Evolutionary conservation across 2,113 vertebrate species (phyloP).

Genomic region (Antigone vipio): DNA sequence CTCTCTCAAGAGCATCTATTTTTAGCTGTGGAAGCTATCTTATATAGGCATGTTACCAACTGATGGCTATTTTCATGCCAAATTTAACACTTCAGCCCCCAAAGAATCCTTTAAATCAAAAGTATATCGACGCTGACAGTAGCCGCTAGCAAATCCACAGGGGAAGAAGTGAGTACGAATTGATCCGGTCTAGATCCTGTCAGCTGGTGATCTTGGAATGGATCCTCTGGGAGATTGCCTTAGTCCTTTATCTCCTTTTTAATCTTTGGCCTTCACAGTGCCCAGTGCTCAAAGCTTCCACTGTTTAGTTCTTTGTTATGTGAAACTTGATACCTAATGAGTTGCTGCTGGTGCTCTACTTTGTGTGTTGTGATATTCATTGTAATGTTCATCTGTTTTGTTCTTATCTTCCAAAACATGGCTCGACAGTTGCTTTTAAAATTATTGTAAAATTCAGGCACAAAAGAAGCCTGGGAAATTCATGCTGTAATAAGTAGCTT

Average conservation of each 20-base stretch:
- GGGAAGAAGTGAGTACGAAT: not conserved
- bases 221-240: not conserved
- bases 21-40: not conserved
- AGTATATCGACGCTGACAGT: not conserved
- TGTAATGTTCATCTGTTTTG: not conserved
- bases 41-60: not conserved
- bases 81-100: not conserved
- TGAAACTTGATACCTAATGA: not conserved
- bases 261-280: not conserved
- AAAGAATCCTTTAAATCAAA: not conserved
- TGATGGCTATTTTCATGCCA: not conserved
- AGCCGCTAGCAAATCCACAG: not conserved
- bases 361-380: not conserved
- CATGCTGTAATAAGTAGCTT: not conserved
- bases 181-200: not conserved
- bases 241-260: not conserved
- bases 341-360: not conserved
- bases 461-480: not conserved
- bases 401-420: not conserved
- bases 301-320: not conserved
- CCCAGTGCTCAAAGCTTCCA: not conserved
- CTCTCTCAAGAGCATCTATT: not conserved
- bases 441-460: not conserved
- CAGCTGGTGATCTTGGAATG: not conserved
- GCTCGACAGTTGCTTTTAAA: not conserved